Evolutionary conservation across 2,797 vertebrate species (phyloP), one percentile per base, ranked within the genome.

Genomic region (Tinamus major): DNA sequence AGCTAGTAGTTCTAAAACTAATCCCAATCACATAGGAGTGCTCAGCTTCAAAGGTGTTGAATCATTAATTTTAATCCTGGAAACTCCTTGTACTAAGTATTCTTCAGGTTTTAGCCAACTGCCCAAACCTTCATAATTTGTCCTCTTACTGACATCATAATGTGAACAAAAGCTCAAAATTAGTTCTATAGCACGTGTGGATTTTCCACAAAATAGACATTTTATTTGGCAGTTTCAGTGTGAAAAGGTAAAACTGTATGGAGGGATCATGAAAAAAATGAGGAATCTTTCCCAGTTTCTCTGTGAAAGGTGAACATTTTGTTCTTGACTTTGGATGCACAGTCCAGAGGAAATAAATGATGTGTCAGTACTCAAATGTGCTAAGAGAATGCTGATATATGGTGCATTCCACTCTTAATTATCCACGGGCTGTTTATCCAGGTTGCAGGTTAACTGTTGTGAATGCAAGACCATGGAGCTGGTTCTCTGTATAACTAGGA

Each of bases 311-410:
- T 68, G 23, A 83, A 69, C 7, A 44, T 74, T 90, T 27, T 65
- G 29, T 37, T 94, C 93, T 79, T 67, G 93, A 31, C 24, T 86
- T 81, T 86, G 17, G 44, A 63, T 41, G 48, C 74, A 51, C 12
- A 70, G n/a, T 64, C 70, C 90, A 7, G 51, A 64, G 49, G 44
- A 95, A 95, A 95, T 82, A 91, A 93, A 95, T 79, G 70, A 92
- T 48, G 49, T 89, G 85, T 83, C 92, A 85, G 65, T 62, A 64
- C 49, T 85, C 10, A 5, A 78, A 78, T 68, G 61, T 85, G 61
- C 75, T 48, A 61, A 89, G 74, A 91, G 64, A 93, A 91, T 39
- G 67, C 70, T 93, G 88, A 91, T 91, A 68, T 61, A 91, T 91
- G 56, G 23, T 71, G 67, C 6, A 4, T 24, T 86, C 93, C 65